Conservation (phyloP, 1,140 invertebrate genomes). For the Notospermus geniculatus region DNA sequence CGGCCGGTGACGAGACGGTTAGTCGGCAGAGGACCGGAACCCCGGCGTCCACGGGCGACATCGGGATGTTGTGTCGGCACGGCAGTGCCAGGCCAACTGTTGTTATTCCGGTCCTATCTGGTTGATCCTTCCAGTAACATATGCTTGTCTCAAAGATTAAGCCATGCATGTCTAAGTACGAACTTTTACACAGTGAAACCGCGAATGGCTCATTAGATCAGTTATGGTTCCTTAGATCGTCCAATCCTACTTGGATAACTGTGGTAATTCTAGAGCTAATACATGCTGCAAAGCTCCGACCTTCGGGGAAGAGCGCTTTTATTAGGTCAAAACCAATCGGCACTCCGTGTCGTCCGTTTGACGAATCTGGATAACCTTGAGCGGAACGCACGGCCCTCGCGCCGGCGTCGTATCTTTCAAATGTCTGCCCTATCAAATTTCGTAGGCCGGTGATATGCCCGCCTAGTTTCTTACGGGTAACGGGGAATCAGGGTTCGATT, state of each 20-base stretch:
- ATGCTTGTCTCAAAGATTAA: slow-evolving; percentile 65
- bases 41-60: too few species aligned
- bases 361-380: slow-evolving; percentile 78
- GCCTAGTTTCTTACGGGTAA: too few species aligned
- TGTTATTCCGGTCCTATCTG: slow-evolving; percentile 51
- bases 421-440: too few species aligned
- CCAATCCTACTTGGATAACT: slow-evolving; percentile 79
- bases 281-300: slow-evolving; percentile 43
- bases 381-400: slow-evolving; percentile 43
- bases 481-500: too few species aligned
- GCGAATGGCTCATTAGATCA: slow-evolving; percentile 79
- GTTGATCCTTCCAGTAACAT: slow-evolving; percentile 64
- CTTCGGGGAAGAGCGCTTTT: slow-evolving; percentile 49
- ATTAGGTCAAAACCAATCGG: slow-evolving; percentile 68
- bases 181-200: slow-evolving; percentile 68
- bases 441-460: too few species aligned
- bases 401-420: slow-evolving; percentile 69
- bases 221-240: slow-evolving; percentile 72
- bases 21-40: too few species aligned
- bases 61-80: too few species aligned
- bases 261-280: slow-evolving; percentile 77
- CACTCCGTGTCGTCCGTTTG: slow-evolving; percentile 46
- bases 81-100: too few species aligned
- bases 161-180: too few species aligned
- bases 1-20: too few species aligned